Conservation (phyloP, 1,140 invertebrate genomes). For the Listronotus oregonensis region DNA sequence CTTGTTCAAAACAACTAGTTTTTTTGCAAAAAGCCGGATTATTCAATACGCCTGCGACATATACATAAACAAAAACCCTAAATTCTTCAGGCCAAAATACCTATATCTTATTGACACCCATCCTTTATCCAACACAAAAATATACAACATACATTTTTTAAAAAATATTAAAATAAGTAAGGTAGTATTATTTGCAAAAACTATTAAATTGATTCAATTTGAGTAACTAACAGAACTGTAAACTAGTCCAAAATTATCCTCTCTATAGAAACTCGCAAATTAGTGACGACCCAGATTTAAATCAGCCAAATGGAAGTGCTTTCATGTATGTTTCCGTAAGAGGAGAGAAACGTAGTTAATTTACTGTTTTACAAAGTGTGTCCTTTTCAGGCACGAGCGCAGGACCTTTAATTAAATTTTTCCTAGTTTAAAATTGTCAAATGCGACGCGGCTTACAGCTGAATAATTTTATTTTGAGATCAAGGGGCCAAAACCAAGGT, state of each 20-base stretch:
- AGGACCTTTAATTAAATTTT: constrained; percentile 34
- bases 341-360: constrained; percentile 29
- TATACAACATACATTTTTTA: too few relatives aligned
- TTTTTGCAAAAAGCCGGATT: too few relatives aligned
- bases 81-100: too few relatives aligned
- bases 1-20: too few relatives aligned
- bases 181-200: too few relatives aligned
- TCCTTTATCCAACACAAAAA: too few relatives aligned
- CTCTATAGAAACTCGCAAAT: constrained; percentile 34
- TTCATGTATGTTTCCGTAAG: constrained; percentile 35
- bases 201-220: not conserved
- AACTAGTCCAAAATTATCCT: constrained; percentile 23
- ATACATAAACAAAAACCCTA: too few relatives aligned
- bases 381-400: constrained; percentile 30
- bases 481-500: too few relatives aligned
- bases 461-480: constrained; percentile 19
- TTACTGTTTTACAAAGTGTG: constrained; percentile 33
- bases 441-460: constrained; percentile 12
- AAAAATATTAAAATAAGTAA: too few relatives aligned
- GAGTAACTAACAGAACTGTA: not conserved
- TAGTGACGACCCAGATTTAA: constrained; percentile 34
- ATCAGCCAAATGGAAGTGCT: constrained; percentile 30
- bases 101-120: too few relatives aligned
- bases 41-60: too few relatives aligned
- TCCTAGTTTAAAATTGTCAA: constrained; percentile 32